Evolutionary conservation across 2,113 vertebrate genomes (phyloP), one percentile per base, ranked within the genome.

Genomic region (Protobothrops mucrosquamatus): DNA sequence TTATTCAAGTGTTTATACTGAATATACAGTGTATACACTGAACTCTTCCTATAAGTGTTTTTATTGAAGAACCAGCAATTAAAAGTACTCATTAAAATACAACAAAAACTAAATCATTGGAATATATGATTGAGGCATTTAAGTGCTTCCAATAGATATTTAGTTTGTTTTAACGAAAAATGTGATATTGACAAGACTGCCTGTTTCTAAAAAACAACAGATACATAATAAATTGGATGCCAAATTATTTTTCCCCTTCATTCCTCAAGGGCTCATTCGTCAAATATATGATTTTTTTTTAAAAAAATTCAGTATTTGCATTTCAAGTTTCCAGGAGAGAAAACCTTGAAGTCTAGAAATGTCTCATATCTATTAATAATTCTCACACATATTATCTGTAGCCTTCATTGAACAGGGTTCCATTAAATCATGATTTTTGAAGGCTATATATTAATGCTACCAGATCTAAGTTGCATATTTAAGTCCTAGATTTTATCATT

Each of bases 391-490:
- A 90, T 89, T 88, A 51, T 69, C 51, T 12, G n/a, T 88, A 95
- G 88, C 24, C 12, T 95, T 91, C 57, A 89, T 81, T 94, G 87
- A 92, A 85, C 0, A 86, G 23, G 57, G 51, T 23, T 74, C 4
- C 39, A 69, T 43, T 95, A 94, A 95, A 91, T 93, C 74, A 94
- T 0, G 52, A 10, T 5, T 92, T 93, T 92, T 91, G 93, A 93
- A 91, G 2, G 14, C 1, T 85, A 0, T 64, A 86, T 7, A 96
- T 90, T 26, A 95, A 92, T 20, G 57, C 92, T 7, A 51, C 8
- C 46, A 95, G 81, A 93, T 92, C 92, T 85, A 91, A 52, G 85
- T 54, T 90, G 92, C 20, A 55, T 22, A 90, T 87, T 74, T 90
- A 93, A 90, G 64, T 57, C 0, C 2, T 43, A 69, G 14, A 85